These are phyloP conservation scores for Serinus canaria DNA, from an alignment of 2,113 vertebrate genomes.

Conservation along the genomic window DNA sequence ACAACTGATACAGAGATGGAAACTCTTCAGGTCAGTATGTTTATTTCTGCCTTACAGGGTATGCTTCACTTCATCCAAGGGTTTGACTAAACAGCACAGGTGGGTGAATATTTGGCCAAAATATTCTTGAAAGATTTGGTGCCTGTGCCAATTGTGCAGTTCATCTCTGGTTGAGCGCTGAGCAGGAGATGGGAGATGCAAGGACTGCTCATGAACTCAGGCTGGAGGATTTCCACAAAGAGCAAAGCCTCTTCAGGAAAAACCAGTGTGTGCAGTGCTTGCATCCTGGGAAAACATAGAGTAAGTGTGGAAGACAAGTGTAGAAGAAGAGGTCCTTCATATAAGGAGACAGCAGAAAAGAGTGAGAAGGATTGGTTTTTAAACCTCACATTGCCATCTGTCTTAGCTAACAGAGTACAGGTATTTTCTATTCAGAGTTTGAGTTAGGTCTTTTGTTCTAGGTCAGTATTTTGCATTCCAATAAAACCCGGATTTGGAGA, in stretches of 20 bases:
- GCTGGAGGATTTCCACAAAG: background rate
- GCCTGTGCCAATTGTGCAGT: fast-evolving
- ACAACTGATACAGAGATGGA: background rate
- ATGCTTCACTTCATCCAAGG: background rate
- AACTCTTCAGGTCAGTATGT: background rate
- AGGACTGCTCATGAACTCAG: fast-evolving
- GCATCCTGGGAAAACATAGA: background rate
- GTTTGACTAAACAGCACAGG: background rate
- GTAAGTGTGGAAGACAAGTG: background rate
- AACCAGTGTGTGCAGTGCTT: background rate
- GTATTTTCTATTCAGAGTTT: background rate
- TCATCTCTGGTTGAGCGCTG: background rate
- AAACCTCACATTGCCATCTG: background rate
- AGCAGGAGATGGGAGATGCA: background rate
- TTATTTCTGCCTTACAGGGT: background rate
- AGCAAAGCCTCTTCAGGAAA: background rate
- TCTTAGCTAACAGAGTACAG: background rate
- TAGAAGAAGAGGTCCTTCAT: background rate
- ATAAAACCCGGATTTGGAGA: background rate
- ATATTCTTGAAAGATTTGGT: background rate
- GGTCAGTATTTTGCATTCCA: background rate
- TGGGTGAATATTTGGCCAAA: background rate
- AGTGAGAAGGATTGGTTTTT: background rate
- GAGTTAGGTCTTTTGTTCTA: background rate
- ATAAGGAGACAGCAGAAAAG: background rate